Evolutionary conservation across 2,888 invertebrate species (phyloP).

Genomic region (Dicycla oo): DNA sequence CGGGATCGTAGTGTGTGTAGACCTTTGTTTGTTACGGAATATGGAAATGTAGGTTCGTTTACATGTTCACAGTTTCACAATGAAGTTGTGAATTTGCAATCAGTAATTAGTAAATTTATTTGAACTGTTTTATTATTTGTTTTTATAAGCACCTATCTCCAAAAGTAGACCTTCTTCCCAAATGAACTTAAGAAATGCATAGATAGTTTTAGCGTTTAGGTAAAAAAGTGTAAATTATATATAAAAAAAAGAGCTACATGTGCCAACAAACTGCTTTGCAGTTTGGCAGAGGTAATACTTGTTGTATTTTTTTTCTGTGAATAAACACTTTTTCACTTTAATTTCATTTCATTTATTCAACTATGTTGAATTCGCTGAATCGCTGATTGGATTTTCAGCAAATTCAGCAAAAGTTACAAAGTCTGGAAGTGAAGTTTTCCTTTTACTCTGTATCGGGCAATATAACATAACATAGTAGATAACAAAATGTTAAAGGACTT

Average conservation of each 20-base stretch:
- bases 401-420: neutral
- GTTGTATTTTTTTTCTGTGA: no score
- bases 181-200: no score
- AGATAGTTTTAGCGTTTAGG: no score
- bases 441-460: neutral
- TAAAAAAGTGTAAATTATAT: no score
- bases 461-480: neutral
- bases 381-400: neutral
- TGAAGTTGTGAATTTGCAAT: neutral
- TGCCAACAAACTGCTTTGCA: no score
- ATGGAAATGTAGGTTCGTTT: slow-evolving; percentile 10
- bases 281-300: no score
- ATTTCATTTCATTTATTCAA: no score
- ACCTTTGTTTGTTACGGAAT: neutral
- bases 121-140: neutral
- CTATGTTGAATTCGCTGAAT: neutral
- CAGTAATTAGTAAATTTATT: neutral
- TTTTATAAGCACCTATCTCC: neutral
- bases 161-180: no score
- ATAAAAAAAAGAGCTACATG: no score
- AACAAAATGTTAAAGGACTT: neutral
- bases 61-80: neutral
- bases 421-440: neutral
- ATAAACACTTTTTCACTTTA: no score
- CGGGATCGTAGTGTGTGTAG: neutral